These are phyloP conservation scores for Protobothrops flavoviridis DNA, from an alignment of 2,113 vertebrate species.

Conservation along the genomic window DNA sequence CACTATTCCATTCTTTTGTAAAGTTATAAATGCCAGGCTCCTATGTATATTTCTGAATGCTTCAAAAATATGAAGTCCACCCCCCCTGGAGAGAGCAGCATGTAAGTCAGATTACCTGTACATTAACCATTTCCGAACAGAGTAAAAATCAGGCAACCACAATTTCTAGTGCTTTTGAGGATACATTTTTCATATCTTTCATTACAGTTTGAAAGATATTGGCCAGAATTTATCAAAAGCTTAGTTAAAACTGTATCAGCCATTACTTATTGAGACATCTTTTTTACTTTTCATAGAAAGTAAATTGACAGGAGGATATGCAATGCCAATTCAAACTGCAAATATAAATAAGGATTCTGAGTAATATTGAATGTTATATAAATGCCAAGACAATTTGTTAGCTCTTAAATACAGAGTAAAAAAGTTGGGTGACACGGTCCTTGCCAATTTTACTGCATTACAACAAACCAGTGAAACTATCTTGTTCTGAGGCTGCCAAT, in stretches of 20 bases:
- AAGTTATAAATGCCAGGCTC: neutral
- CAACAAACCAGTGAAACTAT: neutral
- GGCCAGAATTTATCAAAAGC: neutral
- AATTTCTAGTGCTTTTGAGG: neutral
- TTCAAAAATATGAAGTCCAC: neutral
- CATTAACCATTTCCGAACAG: neutral
- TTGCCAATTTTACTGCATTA: neutral
- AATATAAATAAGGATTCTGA: neutral
- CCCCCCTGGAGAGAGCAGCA: neutral
- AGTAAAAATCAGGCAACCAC: neutral
- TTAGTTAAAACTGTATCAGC: neutral
- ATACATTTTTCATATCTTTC: neutral
- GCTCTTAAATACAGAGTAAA: neutral
- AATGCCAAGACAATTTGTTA: neutral
- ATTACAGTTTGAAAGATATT: neutral
- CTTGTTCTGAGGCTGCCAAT: neutral
- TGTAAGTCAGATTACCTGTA: neutral
- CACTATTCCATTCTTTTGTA: neutral
- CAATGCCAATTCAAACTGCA: neutral
- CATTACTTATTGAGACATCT: neutral
- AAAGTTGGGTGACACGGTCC: neutral
- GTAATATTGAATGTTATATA: neutral
- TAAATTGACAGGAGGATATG: neutral
- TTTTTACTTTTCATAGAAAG: neutral
- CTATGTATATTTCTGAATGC: neutral